phyloP scores from a whole-genome alignment of 1,140 invertebrate genomes.

The Neelides sp. region DNA sequence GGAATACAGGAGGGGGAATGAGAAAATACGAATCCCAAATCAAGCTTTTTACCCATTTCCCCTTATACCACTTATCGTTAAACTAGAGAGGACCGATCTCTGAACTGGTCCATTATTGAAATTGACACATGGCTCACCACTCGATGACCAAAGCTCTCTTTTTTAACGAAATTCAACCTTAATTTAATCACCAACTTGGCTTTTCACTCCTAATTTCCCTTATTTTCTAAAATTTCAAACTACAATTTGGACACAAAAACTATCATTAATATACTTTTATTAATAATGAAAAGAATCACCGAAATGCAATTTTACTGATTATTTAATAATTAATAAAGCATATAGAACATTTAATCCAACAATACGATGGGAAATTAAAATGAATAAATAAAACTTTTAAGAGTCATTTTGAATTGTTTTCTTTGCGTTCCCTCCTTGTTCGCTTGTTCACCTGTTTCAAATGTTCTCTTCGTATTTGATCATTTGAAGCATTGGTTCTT shows the following conservation, averaged over 20 bases:
- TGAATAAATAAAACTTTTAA: no score
- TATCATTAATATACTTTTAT: not conserved
- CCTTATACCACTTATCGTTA: constrained; percentile 3
- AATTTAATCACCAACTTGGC: not conserved
- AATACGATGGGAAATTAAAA: no score
- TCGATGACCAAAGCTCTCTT: not conserved
- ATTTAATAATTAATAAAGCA: no score
- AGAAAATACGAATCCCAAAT: constrained; percentile 17
- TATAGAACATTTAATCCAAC: no score
- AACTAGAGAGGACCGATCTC: not conserved
- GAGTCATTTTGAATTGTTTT: no score
- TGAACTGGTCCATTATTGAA: constrained; percentile 26
- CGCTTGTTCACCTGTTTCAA: constrained; percentile 21
- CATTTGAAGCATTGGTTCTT: constrained; percentile 23
- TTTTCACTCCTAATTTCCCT: not conserved
- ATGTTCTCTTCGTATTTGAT: constrained; percentile 28
- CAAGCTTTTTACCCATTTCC: constrained; percentile 25
- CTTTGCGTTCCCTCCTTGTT: constrained; percentile 13
- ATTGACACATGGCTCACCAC: constrained; percentile 25
- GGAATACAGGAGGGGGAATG: constrained; percentile 5
- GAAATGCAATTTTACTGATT: no score
- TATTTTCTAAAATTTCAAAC: not conserved
- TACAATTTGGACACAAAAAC: not conserved
- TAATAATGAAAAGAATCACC: not conserved
- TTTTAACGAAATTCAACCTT: constrained; percentile 12